Evolutionary conservation across 2,113 vertebrate species (phyloP).

Genomic region (Tenrec ecaudatus): DNA sequence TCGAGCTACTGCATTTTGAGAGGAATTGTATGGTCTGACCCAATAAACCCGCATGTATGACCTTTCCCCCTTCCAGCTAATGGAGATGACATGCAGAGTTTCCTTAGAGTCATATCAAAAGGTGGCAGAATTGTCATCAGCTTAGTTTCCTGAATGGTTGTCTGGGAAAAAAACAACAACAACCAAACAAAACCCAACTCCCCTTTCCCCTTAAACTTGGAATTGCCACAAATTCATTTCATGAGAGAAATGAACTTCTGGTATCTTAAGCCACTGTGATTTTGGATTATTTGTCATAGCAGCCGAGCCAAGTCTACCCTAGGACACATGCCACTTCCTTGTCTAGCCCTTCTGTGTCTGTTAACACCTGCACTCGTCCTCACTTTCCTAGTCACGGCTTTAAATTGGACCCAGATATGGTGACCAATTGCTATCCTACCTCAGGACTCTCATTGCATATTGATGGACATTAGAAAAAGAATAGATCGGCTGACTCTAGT

Average conservation of each 20-base stretch:
- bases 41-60: not conserved
- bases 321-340: not conserved
- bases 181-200: not conserved
- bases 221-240: not conserved
- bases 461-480: too few relatives aligned
- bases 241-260: slow-evolving; percentile 3
- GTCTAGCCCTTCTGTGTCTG: not conserved
- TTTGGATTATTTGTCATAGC: slow-evolving; percentile 22
- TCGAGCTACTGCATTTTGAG: not conserved
- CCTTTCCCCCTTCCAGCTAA: not conserved
- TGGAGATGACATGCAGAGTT: not conserved
- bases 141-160: slow-evolving; percentile 3
- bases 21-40: not conserved
- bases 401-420: not conserved
- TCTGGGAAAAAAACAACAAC: not conserved
- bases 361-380: not conserved
- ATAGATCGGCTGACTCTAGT: not conserved
- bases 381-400: not conserved
- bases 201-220: not conserved
- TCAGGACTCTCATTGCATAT: too few relatives aligned
- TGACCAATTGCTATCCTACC: not conserved
- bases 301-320: not conserved
- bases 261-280: not conserved
- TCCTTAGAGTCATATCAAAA: not conserved
- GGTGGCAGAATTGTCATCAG: not conserved